These are phyloP conservation scores for Plutella xylostella DNA, from an alignment of 2,888 invertebrate species.

Conservation along the genomic window DNA sequence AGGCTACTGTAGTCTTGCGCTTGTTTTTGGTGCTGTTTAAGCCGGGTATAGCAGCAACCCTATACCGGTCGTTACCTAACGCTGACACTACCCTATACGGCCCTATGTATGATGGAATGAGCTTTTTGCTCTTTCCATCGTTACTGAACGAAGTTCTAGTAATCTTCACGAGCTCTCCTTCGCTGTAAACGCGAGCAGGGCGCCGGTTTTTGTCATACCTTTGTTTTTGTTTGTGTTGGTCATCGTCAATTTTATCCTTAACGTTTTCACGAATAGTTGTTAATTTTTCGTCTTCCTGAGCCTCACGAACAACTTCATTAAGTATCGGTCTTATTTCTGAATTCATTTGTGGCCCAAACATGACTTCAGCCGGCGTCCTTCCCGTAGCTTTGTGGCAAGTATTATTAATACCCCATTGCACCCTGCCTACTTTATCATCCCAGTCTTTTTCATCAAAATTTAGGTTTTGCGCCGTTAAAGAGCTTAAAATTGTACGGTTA, in stretches of 20 bases:
- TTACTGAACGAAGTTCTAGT: neutral
- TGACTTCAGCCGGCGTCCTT: neutral
- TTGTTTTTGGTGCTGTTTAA: constrained; percentile 6
- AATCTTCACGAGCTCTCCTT: constrained; percentile 4
- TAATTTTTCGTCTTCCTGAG: neutral
- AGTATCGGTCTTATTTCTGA: neutral
- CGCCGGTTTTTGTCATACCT: neutral
- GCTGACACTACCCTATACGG: constrained; percentile 8
- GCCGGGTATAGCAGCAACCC: constrained; percentile 9
- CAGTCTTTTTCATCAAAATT: neutral
- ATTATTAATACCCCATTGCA: constrained; percentile 2
- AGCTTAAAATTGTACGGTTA: neutral
- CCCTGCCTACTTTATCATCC: constrained; percentile 1
- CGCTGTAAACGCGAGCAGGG: constrained; percentile 3
- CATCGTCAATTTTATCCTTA: constrained; percentile 1
- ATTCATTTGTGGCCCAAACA: neutral
- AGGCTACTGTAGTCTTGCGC: constrained; percentile 2
- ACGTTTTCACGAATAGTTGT: neutral
- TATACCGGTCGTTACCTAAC: constrained; percentile 13
- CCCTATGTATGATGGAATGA: constrained; percentile 9
- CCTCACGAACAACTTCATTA: neutral
- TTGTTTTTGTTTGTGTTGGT: constrained; percentile 4
- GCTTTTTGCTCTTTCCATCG: constrained; percentile 8
- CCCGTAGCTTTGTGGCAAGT: constrained; percentile 3
- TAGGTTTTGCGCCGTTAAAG: neutral